Percentiles rank a stretch among this genome's conserved stretches.
These are phyloP conservation scores for Propithecus perrieri DNA, from an alignment of 2,797 vertebrate genomes.

Conservation along the genomic window DNA sequence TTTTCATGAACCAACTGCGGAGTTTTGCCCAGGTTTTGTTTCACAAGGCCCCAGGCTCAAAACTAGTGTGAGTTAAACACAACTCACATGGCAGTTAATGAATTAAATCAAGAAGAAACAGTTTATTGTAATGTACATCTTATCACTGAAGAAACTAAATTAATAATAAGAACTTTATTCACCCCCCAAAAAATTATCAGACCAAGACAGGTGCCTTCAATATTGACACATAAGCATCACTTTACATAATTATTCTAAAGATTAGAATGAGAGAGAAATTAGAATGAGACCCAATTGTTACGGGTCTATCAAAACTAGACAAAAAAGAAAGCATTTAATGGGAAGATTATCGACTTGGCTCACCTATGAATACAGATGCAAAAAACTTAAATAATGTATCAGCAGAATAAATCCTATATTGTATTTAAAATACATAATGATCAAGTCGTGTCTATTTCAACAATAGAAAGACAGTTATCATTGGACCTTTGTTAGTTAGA, in stretches of 20 bases:
- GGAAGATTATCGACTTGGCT: neutral
- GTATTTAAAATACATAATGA: neutral
- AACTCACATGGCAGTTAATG: too few species aligned
- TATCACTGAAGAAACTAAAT: neutral
- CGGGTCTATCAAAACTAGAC: neutral
- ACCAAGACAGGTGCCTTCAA: neutral
- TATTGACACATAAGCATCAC: neutral
- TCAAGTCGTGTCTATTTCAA: neutral
- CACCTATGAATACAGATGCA: neutral
- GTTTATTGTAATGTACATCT: neutral
- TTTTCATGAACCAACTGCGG: too few species aligned
- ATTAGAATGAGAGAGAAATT: neutral
- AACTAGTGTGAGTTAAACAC: too few species aligned
- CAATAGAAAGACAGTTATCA: neutral
- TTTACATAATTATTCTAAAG: neutral
- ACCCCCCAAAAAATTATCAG: neutral
- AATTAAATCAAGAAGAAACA: neutral
- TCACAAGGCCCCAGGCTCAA: too few species aligned
- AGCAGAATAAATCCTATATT: neutral
- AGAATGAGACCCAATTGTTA: neutral
- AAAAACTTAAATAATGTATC: constrained; percentile 6
- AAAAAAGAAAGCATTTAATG: neutral
- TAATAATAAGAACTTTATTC: neutral
- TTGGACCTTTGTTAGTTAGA: neutral
- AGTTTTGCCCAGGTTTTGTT: too few species aligned